A percentile compares a stretch with the other conserved stretches of the same genome.
Conservation (phyloP, 2,888 invertebrate species). For the Dasypolia templi region DNA sequence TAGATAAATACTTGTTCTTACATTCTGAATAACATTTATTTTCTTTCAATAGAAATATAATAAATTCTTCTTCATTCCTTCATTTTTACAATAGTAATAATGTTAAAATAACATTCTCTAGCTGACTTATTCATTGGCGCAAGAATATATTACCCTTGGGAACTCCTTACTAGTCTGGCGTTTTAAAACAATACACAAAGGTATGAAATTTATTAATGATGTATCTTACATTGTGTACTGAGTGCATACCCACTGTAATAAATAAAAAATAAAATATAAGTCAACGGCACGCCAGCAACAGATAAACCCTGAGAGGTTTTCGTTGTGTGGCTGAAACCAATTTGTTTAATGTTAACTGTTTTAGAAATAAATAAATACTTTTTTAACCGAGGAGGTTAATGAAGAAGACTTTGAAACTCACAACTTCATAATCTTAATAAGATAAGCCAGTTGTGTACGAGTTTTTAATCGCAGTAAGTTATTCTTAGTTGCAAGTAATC, state of each 20-base stretch:
- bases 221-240: background rate
- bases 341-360: too few relatives aligned
- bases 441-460: background rate
- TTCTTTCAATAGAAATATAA: background rate
- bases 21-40: background rate
- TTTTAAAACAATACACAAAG: background rate
- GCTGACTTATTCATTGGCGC: conserved; percentile 5
- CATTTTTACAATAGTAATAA: too few relatives aligned
- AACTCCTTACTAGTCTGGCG: background rate
- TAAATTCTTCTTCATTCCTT: too few relatives aligned
- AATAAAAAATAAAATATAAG: too few relatives aligned
- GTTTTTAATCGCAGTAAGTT: background rate
- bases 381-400: too few relatives aligned
- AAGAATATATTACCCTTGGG: conserved; percentile 2
- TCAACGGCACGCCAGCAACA: too few relatives aligned
- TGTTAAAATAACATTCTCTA: background rate
- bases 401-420: background rate
- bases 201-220: background rate
- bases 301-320: too few relatives aligned
- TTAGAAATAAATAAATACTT: too few relatives aligned
- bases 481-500: background rate
- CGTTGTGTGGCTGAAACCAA: too few relatives aligned
- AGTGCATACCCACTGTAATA: too few relatives aligned
- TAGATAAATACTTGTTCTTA: background rate
- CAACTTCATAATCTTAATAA: background rate